Conservation (phyloP, 2,888 invertebrate species). For the Scaptomyza reducta region DNA sequence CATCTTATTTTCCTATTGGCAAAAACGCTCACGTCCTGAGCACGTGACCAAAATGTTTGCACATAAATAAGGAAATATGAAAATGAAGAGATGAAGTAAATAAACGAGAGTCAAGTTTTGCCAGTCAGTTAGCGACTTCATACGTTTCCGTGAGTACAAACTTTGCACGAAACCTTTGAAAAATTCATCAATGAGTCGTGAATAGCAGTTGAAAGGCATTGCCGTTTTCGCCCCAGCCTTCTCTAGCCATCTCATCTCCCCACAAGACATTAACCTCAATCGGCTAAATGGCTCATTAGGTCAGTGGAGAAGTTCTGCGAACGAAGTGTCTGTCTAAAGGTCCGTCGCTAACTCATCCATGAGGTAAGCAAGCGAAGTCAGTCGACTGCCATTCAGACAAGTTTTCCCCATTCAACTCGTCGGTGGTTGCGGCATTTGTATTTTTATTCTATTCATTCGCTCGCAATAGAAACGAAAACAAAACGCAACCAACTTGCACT, state of each 20-base stretch:
- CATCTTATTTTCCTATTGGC: constrained; percentile 45
- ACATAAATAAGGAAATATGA: constrained; percentile 74
- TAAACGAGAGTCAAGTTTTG: constrained; percentile 38
- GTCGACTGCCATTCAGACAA: constrained; percentile 51
- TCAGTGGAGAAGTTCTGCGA: constrained; percentile 65
- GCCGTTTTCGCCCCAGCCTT: not conserved
- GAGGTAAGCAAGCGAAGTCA: constrained; percentile 39
- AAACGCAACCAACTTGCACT: constrained; percentile 66
- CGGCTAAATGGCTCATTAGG: constrained; percentile 82
- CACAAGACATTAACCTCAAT: constrained; percentile 78
- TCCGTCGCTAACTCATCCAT: constrained; percentile 29
- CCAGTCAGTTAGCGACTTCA: constrained; percentile 59
- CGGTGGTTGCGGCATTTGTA: constrained; percentile 35
- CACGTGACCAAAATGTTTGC: constrained; percentile 73
- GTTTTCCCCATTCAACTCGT: constrained; percentile 54
- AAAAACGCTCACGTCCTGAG: constrained; percentile 71
- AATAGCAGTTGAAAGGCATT: constrained; percentile 42
- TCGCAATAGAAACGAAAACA: constrained; percentile 33
- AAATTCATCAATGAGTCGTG: constrained; percentile 67
- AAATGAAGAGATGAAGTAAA: constrained; percentile 61
- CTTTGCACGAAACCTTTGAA: constrained; percentile 66
- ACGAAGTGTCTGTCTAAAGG: constrained; percentile 15
- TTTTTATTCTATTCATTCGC: constrained; percentile 31
- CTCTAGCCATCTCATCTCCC: constrained; percentile 13
- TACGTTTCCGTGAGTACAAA: constrained; percentile 45